A percentile compares a stretch with the other conserved stretches of the same genome.
Conservation (phyloP, 2,888 invertebrate genomes). For the Brachylomia viminalis region DNA sequence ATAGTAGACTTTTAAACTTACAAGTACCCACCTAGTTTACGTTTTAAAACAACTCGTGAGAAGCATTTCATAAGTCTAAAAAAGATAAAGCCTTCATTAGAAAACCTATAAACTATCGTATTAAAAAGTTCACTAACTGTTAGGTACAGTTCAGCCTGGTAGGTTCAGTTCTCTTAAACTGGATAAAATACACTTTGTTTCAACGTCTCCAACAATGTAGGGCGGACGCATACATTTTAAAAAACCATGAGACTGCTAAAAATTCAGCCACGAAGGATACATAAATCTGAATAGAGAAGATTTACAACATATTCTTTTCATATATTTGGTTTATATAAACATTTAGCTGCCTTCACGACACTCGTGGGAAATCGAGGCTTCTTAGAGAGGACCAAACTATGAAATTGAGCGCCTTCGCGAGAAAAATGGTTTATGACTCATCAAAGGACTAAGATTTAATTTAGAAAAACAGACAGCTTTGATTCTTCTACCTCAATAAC, state of each 20-base stretch:
- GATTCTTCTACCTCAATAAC: not conserved
- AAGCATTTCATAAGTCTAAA: not conserved
- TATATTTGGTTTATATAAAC: constrained; percentile 49
- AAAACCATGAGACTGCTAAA: constrained; percentile 42
- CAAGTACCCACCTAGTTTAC: not conserved
- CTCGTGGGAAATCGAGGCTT: constrained; percentile 43
- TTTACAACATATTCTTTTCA: constrained; percentile 36
- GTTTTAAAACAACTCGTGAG: not conserved
- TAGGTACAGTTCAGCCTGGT: not conserved
- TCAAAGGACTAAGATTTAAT: not conserved
- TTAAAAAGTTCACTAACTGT: not conserved
- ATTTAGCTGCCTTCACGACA: constrained; percentile 39
- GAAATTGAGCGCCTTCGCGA: not conserved
- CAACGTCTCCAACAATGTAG: constrained; percentile 1
- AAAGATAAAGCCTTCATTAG: not conserved
- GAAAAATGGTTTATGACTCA: not conserved
- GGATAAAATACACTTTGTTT: not conserved
- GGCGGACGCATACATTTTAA: constrained; percentile 16
- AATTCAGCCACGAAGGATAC: constrained; percentile 45
- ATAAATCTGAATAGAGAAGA: constrained; percentile 52
- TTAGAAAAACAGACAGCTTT: not conserved
- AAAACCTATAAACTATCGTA: not conserved
- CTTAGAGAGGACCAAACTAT: constrained; percentile 19
- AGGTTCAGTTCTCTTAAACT: not conserved
- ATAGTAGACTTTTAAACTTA: not conserved